Percentiles rank a stretch among this genome's conserved stretches.
Evolutionary conservation across 1,140 invertebrate genomes (phyloP).

Genomic region (Stratiolaelaps scimitus): DNA sequence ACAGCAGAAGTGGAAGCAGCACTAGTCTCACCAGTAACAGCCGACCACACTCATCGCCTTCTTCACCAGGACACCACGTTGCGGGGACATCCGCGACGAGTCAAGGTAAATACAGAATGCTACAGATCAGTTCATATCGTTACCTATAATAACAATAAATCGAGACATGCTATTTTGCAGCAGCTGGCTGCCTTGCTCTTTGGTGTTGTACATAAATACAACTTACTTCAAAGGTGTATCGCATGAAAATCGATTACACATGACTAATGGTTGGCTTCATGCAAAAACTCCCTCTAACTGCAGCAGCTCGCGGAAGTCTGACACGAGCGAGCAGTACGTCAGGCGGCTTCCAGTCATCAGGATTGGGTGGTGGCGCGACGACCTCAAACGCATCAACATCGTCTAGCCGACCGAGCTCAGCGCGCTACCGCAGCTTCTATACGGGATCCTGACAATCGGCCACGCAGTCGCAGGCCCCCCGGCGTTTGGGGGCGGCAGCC

Average conservation of each 20-base stretch:
- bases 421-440: not conserved
- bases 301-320: slow-evolving; percentile 13
- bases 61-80: slow-evolving; percentile 18
- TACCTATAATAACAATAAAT: not conserved
- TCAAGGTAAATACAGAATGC: not conserved
- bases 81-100: not conserved
- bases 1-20: too few species aligned
- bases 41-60: slow-evolving; percentile 16
- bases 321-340: slow-evolving; percentile 7
- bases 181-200: too few species aligned
- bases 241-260: not conserved
- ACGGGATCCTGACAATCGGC: slow-evolving; percentile 22
- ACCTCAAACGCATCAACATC: not conserved
- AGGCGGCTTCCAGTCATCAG: not conserved
- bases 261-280: too few species aligned
- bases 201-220: not conserved
- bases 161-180: not conserved
- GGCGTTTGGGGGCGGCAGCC: slow-evolving; percentile 12
- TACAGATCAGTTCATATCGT: not conserved
- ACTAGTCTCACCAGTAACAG: not conserved
- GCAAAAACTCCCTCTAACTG: too few species aligned
- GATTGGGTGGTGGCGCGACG: not conserved
- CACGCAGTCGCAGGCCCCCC: not conserved
- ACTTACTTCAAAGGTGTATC: not conserved
- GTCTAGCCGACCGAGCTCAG: slow-evolving; percentile 2